Evolutionary conservation across 2,888 invertebrate genomes (phyloP).

Genomic region (Cataglyphis cursor): DNA sequence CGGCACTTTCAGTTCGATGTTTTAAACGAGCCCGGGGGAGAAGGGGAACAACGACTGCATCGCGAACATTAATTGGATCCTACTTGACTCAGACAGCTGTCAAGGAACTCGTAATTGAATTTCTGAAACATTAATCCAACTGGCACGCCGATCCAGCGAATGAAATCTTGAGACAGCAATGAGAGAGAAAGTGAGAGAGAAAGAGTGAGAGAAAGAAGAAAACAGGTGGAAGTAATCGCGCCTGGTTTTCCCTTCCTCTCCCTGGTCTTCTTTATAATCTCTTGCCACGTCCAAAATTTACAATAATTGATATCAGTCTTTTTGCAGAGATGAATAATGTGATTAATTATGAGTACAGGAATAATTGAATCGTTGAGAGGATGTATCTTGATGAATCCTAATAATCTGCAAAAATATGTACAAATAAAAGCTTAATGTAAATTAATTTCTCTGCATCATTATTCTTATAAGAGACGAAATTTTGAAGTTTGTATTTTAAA

Average conservation of each 20-base stretch:
- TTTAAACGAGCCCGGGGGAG: conserved; percentile 26
- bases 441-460: not conserved
- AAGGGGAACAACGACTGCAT: conserved; percentile 33
- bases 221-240: conserved; percentile 40
- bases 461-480: not conserved
- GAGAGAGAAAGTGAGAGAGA: conserved; percentile 40
- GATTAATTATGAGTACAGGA: conserved; percentile 5
- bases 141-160: conserved; percentile 54
- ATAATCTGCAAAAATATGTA: not conserved
- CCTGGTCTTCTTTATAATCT: not conserved
- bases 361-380: not conserved
- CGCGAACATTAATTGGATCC: conserved; percentile 57
- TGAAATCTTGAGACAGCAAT: conserved; percentile 53
- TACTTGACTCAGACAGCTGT: conserved; percentile 54
- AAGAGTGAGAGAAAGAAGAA: not conserved
- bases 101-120: conserved; percentile 59
- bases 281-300: conserved; percentile 18
- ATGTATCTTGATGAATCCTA: not conserved
- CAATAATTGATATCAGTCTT: not conserved
- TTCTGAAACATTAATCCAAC: conserved; percentile 59
- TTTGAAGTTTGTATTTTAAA: not conserved
- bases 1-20: conserved; percentile 36
- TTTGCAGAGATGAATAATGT: not conserved
- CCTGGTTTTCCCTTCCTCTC: not conserved
- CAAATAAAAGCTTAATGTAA: not conserved